Conservation (phyloP, 2,113 vertebrate species). For the Cinclus cinclus region DNA sequence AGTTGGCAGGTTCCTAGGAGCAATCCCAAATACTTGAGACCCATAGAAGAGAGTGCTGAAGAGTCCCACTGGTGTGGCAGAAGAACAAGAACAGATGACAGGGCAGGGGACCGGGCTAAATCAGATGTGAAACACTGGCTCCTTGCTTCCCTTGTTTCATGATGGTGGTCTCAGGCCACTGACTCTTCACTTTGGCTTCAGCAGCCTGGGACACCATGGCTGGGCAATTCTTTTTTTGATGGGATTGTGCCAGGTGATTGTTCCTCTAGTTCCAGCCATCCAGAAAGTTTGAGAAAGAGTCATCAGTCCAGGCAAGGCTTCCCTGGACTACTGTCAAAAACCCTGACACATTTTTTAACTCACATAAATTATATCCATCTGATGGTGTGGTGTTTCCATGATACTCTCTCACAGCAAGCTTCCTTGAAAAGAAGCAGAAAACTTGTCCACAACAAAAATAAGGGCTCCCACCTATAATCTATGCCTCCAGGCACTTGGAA, state of each 20-base stretch:
- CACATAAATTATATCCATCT: not conserved
- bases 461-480: not conserved
- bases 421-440: not conserved
- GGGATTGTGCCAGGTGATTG: not conserved
- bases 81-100: not conserved
- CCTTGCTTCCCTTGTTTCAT: not conserved
- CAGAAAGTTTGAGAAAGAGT: not conserved
- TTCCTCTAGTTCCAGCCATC: not conserved
- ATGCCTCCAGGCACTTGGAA: not conserved
- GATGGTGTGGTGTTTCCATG: rapidly evolving
- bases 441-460: rapidly evolving
- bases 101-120: not conserved
- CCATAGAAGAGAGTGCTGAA: not conserved
- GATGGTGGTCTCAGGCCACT: not conserved
- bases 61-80: not conserved
- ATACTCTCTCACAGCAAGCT: not conserved
- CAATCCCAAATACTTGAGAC: not conserved
- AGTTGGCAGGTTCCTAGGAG: not conserved
- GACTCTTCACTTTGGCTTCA: not conserved
- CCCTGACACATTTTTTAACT: not conserved
- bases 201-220: not conserved
- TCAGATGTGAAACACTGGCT: not conserved
- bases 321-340: not conserved
- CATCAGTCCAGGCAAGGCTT: not conserved
- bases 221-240: not conserved